Percentiles rank a stretch among this genome's conserved stretches.
Evolutionary conservation across 2,113 vertebrate genomes (phyloP).

Genomic region (Speoplatyrhinus poulsoni): DNA sequence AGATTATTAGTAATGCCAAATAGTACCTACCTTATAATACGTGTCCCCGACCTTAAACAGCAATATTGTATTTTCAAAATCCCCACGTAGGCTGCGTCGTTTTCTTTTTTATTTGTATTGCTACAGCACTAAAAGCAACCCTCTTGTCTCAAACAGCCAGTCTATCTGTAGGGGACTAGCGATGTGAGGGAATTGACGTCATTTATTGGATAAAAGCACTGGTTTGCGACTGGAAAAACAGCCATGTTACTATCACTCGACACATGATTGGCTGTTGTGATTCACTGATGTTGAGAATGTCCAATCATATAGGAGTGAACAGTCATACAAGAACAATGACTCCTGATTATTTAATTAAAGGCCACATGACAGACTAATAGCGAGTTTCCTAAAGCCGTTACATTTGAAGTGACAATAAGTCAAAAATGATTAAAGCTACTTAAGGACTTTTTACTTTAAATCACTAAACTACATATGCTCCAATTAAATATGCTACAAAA

Average conservation of each 20-base stretch:
- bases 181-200: slow-evolving; percentile 44
- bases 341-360: background rate
- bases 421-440: background rate
- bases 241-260: background rate
- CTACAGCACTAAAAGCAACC: slow-evolving; percentile 16
- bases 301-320: slow-evolving; percentile 42
- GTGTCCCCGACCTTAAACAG: background rate
- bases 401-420: background rate
- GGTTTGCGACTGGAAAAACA: background rate
- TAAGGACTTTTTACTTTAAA: too few species aligned
- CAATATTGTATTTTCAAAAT: background rate
- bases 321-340: background rate
- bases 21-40: slow-evolving; percentile 42
- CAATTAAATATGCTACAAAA: background rate
- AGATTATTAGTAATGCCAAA: background rate
- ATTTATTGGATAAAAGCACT: background rate
- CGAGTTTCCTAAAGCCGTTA: background rate
- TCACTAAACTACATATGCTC: too few species aligned
- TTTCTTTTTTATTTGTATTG: slow-evolving; percentile 33
- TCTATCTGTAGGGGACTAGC: background rate
- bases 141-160: background rate
- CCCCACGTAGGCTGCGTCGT: background rate
- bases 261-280: slow-evolving; percentile 33
- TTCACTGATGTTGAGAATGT: rapidly evolving
- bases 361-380: too few species aligned